Evolutionary conservation across 2,113 vertebrate species (phyloP).

Genomic region (Macquaria australasica): DNA sequence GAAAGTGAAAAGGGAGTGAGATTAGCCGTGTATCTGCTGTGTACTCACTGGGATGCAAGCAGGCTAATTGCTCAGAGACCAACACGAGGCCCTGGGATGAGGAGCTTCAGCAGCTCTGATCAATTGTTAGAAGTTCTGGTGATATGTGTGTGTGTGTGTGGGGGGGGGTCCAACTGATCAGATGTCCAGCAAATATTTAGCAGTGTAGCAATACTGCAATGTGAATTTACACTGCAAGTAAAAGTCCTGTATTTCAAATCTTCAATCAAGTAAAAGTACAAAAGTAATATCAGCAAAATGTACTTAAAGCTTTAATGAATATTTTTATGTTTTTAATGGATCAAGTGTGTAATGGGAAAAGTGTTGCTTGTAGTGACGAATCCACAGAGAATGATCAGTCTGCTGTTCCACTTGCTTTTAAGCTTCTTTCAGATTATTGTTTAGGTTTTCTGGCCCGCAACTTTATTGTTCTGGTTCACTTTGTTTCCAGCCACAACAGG

Average conservation of each 20-base stretch:
- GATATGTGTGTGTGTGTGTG: conserved; percentile 26
- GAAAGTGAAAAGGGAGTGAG: conserved; percentile 60
- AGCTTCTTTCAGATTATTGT: neutral
- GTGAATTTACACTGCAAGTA: neutral
- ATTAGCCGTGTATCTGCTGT: conserved; percentile 69
- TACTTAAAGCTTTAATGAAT: neutral
- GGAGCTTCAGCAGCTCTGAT: conserved; percentile 60
- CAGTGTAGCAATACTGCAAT: neutral
- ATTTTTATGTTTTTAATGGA: neutral
- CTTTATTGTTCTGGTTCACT: neutral
- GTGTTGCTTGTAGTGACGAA: too few species aligned
- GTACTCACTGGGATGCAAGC: conserved; percentile 71
- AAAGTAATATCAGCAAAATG: neutral
- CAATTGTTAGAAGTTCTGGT: conserved; percentile 63
- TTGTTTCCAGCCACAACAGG: too few species aligned
- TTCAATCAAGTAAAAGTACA: neutral
- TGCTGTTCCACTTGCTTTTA: neutral
- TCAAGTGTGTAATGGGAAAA: too few species aligned
- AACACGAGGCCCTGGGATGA: conserved; percentile 64
- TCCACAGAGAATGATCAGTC: neutral
- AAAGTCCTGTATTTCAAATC: too few species aligned
- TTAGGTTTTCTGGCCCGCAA: neutral
- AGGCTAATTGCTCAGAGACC: conserved; percentile 81
- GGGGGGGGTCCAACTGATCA: conserved; percentile 22
- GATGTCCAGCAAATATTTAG: neutral